Percentiles rank a stretch among this genome's conserved stretches.
Evolutionary conservation across 2,113 vertebrate species (phyloP).

Genomic region (Neogale vison): DNA sequence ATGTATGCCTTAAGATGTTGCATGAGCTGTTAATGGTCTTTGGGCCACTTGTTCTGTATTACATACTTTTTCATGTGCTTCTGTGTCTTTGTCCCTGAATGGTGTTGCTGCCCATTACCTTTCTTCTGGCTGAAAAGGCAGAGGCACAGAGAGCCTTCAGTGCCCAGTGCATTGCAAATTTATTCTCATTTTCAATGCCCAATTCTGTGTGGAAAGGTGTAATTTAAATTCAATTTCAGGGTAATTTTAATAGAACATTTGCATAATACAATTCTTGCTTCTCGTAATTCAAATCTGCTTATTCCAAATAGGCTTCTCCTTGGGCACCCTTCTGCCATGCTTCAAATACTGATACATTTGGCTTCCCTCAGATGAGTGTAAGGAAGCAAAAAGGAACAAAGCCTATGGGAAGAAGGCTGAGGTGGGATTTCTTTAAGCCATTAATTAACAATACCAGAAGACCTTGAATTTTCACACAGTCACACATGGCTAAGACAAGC

Average conservation of each 20-base stretch:
- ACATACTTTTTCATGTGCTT: neutral
- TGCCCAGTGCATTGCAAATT: neutral
- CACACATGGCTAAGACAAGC: neutral
- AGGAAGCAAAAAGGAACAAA: constrained; percentile 7
- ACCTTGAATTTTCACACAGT: constrained; percentile 7
- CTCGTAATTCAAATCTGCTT: constrained; percentile 23
- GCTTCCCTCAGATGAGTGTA: neutral
- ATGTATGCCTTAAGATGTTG: constrained; percentile 22
- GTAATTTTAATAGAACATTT: constrained; percentile 62
- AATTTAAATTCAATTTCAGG: constrained; percentile 52
- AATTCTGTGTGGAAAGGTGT: neutral
- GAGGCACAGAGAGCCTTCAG: neutral
- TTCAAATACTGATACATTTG: neutral
- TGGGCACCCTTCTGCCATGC: neutral
- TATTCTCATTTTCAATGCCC: constrained; percentile 52
- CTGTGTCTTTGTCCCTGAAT: neutral
- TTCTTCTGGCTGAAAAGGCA: neutral
- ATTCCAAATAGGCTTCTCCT: constrained; percentile 27
- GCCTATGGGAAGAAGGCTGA: neutral
- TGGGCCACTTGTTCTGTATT: neutral
- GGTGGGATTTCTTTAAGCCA: constrained; percentile 2
- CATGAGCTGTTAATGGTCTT: constrained; percentile 40
- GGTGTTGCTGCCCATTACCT: neutral
- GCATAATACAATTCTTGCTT: constrained; percentile 12
- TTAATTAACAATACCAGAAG: neutral